Evolutionary conservation across 2,113 vertebrate species (phyloP).

Genomic region (Ailurus styani): DNA sequence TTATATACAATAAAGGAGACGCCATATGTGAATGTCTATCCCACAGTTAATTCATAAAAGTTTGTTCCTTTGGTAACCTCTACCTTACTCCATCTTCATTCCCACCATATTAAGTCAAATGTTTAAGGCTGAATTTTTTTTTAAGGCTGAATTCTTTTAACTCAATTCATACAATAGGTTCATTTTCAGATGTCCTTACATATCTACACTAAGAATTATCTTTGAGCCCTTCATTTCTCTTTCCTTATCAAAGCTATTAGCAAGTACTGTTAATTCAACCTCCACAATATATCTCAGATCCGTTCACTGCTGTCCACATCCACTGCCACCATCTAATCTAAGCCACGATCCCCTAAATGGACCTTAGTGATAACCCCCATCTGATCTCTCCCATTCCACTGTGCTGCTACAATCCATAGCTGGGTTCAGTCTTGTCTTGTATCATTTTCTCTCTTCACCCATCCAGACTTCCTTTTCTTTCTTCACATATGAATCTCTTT

Average conservation of each 20-base stretch:
- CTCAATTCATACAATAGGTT: neutral
- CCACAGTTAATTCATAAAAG: neutral
- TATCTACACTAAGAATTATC: neutral
- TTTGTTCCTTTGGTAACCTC: neutral
- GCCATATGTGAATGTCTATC: neutral
- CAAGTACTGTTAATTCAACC: neutral
- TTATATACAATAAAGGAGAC: neutral
- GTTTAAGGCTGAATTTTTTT: neutral
- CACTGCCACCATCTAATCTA: neutral
- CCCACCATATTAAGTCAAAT: neutral
- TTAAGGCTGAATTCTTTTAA: slow-evolving; percentile 1
- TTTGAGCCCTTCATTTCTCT: neutral
- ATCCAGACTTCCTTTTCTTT: neutral
- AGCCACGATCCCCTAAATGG: neutral
- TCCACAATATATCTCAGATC: neutral
- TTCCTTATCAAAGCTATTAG: neutral
- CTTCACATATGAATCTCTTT: neutral
- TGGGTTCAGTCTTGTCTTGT: neutral
- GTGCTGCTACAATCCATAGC: neutral
- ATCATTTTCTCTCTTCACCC: neutral
- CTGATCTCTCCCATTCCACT: neutral
- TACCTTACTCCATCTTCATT: neutral
- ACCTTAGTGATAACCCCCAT: neutral
- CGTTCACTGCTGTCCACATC: neutral
- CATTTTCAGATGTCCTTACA: neutral